Conservation (phyloP, 2,888 invertebrate genomes). For the Lycia hirtaria region DNA sequence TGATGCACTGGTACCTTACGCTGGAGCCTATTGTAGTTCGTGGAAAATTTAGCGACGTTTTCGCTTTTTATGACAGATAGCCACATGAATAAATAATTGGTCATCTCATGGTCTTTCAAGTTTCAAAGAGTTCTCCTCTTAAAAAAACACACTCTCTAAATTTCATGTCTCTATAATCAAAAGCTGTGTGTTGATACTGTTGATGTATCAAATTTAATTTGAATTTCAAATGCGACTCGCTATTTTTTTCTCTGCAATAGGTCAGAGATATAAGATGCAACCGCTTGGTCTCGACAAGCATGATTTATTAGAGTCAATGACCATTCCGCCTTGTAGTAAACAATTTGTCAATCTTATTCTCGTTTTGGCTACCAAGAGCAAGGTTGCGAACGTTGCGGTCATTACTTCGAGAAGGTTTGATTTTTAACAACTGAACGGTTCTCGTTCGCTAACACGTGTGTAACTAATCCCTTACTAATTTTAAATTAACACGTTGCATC, state of each 20-base stretch:
- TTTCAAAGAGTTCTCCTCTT: too few species aligned
- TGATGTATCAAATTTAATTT: too few species aligned
- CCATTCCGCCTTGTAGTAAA: conserved; percentile 51
- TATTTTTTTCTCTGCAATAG: background rate
- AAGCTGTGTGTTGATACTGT: too few species aligned
- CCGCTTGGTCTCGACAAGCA: conserved; percentile 13
- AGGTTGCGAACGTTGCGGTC: too few species aligned
- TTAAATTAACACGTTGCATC: conserved; percentile 43
- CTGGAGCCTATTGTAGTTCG: background rate
- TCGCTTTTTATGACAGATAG: too few species aligned
- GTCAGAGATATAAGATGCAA: conserved; percentile 11
- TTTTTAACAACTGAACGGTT: conserved; percentile 40
- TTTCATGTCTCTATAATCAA: too few species aligned
- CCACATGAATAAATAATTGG: too few species aligned
- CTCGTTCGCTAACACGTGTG: conserved; percentile 40
- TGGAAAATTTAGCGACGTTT: too few species aligned
- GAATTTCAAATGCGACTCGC: background rate
- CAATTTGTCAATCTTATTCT: conserved; percentile 59
- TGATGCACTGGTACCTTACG: conserved; percentile 20
- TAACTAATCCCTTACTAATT: conserved; percentile 42
- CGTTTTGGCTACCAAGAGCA: conserved; percentile 41
- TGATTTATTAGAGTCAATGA: conserved; percentile 49
- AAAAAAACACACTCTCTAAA: too few species aligned
- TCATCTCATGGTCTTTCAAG: too few species aligned
- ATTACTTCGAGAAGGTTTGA: conserved; percentile 31